Conservation (phyloP, 2,888 invertebrate species). For the Agonopterix heracliana region DNA sequence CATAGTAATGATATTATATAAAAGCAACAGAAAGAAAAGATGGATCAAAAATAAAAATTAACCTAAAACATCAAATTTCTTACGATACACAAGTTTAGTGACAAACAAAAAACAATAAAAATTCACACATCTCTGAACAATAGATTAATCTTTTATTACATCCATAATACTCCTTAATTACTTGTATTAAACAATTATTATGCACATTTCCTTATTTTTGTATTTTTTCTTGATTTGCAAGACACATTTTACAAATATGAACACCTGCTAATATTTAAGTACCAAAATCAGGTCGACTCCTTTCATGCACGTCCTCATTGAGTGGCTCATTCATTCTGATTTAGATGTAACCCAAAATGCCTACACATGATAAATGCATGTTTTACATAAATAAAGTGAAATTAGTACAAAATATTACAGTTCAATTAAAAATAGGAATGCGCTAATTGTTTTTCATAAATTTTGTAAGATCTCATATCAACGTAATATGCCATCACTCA, state of each 20-base stretch:
- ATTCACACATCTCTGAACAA: constrained; percentile 26
- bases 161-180: constrained; percentile 29
- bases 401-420: constrained; percentile 2
- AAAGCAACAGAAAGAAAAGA: background rate
- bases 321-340: background rate
- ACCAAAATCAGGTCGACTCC: constrained; percentile 32
- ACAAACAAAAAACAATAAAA: constrained; percentile 23
- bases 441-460: constrained; percentile 23
- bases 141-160: constrained; percentile 16
- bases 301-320: constrained; percentile 2
- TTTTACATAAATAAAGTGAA: constrained; percentile 5
- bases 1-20: background rate
- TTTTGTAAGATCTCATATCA: constrained; percentile 29
- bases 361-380: constrained; percentile 7
- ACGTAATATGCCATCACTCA: constrained; percentile 59
- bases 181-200: constrained; percentile 34
- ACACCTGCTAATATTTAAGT: constrained; percentile 36
- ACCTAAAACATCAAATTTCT: constrained; percentile 24
- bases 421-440: constrained; percentile 34
- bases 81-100: constrained; percentile 23
- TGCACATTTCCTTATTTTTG: constrained; percentile 41
- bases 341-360: background rate
- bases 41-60: background rate
- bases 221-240: constrained; percentile 32
- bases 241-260: constrained; percentile 22